Evolutionary conservation across 2,113 vertebrate species (phyloP).

Genomic region (Aplodontia rufa): DNA sequence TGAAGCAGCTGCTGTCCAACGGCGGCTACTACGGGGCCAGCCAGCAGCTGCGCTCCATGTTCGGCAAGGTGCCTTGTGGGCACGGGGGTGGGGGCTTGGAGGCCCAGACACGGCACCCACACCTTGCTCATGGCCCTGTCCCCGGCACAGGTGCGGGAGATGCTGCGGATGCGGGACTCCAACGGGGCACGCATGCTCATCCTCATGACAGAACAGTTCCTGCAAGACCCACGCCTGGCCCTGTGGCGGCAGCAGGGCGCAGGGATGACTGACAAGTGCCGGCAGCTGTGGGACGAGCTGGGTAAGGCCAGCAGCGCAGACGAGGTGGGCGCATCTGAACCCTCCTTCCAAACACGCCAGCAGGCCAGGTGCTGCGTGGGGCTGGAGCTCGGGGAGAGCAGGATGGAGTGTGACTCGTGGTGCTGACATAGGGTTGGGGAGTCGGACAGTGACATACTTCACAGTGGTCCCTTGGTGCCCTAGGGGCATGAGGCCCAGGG

Average conservation of each 20-base stretch:
- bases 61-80: conserved; percentile 79
- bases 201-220: conserved; percentile 85
- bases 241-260: conserved; percentile 85
- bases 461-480: too few species aligned
- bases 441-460: not conserved
- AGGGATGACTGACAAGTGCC: conserved; percentile 84
- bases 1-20: conserved; percentile 84
- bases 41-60: conserved; percentile 85
- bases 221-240: conserved; percentile 82
- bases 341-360: too few species aligned
- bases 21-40: conserved; percentile 85
- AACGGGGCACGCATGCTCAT: conserved; percentile 85
- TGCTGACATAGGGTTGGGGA: not conserved
- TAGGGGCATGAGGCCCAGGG: too few species aligned
- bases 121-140: not conserved
- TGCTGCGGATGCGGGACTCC: conserved; percentile 85
- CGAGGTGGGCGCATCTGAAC: accelerated
- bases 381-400: not conserved
- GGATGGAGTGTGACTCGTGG: not conserved
- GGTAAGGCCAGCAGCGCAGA: conserved; percentile 61
- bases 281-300: conserved; percentile 85
- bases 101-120: accelerated
- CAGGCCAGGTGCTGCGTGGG: not conserved
- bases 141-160: conserved; percentile 82
- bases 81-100: accelerated